Conservation (phyloP, 2,113 vertebrate genomes). For the Phainopepla nitens region DNA sequence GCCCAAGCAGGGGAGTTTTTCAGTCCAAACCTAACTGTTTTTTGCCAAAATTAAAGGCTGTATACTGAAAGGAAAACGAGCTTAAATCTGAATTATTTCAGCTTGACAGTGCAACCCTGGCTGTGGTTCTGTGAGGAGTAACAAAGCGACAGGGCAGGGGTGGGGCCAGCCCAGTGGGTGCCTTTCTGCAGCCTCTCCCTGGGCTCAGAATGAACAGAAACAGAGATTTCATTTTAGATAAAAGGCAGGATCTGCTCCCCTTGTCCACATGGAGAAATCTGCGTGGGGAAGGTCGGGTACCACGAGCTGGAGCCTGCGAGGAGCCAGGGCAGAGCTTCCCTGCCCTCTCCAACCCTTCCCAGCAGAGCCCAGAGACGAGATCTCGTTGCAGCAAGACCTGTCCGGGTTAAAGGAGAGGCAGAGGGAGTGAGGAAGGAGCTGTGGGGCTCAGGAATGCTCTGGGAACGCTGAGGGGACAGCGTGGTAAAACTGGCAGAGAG, state of each 20-base stretch:
- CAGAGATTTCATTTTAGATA: rapidly evolving
- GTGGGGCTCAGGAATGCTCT: rapidly evolving
- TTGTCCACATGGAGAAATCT: neutral
- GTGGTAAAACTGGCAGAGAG: rapidly evolving
- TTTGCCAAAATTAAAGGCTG: neutral
- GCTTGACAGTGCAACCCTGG: neutral
- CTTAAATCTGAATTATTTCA: neutral
- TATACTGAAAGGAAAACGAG: neutral
- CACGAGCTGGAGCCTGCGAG: rapidly evolving
- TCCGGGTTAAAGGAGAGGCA: neutral
- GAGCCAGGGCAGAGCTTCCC: neutral
- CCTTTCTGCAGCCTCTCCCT: neutral
- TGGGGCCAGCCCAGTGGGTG: neutral
- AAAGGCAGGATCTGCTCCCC: neutral
- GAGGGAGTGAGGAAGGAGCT: neutral
- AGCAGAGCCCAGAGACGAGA: neutral
- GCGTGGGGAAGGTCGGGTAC: neutral
- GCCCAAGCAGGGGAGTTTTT: neutral
- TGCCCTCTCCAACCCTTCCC: neutral
- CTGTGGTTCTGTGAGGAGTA: neutral
- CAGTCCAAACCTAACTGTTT: neutral
- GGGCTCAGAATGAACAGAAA: neutral
- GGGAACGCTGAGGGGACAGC: neutral
- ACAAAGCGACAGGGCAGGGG: neutral
- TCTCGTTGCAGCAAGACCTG: neutral